Evolutionary conservation across 2,888 invertebrate species (phyloP).

Genomic region (Thecocarcelia acutangulata): DNA sequence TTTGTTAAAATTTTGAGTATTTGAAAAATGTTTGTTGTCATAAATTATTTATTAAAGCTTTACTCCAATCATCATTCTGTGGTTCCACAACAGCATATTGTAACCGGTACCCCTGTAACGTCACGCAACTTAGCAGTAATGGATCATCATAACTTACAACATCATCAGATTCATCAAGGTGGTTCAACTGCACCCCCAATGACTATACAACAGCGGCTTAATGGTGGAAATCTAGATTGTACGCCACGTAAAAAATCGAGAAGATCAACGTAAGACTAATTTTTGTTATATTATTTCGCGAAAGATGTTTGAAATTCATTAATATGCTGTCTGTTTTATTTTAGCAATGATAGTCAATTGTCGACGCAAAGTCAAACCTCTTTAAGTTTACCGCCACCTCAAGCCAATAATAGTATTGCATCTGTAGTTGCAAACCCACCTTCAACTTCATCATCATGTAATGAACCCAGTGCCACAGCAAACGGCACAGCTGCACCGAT

Average conservation of each 20-base stretch:
- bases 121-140: conserved; percentile 74
- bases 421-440: conserved; percentile 16
- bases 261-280: conserved; percentile 89
- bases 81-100: conserved; percentile 72
- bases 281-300: background rate
- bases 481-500: conserved; percentile 42
- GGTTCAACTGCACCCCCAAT: conserved; percentile 59
- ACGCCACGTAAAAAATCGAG: conserved; percentile 94
- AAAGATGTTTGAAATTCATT: conserved; percentile 12
- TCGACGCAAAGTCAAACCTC: conserved; percentile 79
- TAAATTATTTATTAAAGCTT: conserved; percentile 73
- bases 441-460: conserved; percentile 8
- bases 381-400: conserved; percentile 76
- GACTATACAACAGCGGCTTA: conserved; percentile 73
- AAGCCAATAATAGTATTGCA: conserved; percentile 37
- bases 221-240: conserved; percentile 81
- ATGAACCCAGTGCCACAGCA: conserved; percentile 61
- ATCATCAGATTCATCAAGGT: conserved; percentile 64
- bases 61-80: conserved; percentile 78
- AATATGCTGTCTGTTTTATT: conserved; percentile 9
- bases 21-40: conserved; percentile 36
- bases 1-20: conserved; percentile 5
- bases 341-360: conserved; percentile 79
- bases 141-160: conserved; percentile 72
- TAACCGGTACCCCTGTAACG: conserved; percentile 74